Evolutionary conservation across 2,113 vertebrate species (phyloP), one percentile per base, ranked within the genome.

Genomic region (Pelecanoides urinatrix): DNA sequence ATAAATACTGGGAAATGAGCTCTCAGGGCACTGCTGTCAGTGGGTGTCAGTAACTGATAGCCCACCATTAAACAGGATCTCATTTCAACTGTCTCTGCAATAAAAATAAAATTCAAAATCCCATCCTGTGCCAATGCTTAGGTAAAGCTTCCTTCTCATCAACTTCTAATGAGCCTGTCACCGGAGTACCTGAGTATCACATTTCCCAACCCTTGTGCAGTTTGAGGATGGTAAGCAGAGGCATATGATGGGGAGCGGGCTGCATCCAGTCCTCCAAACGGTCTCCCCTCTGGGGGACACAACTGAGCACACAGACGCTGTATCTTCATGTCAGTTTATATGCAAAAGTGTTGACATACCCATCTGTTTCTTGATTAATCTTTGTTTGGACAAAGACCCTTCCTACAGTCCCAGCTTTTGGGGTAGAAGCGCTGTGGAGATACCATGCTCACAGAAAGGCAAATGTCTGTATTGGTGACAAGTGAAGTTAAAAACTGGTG

Each of bases 141-240:
- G 50, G 45, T 61, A 49, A 85, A 93, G 29, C 80, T 87, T 92
- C 53, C 36, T 74, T 81, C 68, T 81, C 62, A 58, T 81, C 30
- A 44, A 30, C 19, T 83, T 81, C 50, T 59, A 84, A 63, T 38
- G 27, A 75, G 62, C 30, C 34, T 50, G 53, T 85, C 38, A 52
- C 25, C 30, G 0, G 0, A 47, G 6, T 49, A 75, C 47, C 19
- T 0, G 13, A 55, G 49, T 36, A 13, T 53, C 15, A 8, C 52
- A 4, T 74, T 76, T 92, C 52, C 65, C 61, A 44, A 6, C n/a
- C 25, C 23, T 13, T 22, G 44, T 21, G 30, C 38, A 74, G 49
- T 71, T 34, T 61, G 34, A 65, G 34, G 44, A 22, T 7, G 6
- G 27, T 34, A 25, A 84, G 55, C 29, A 61, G 38, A 67, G 34